Evolutionary conservation across 2,888 invertebrate genomes (phyloP).

Genomic region (Phengaris arion): DNA sequence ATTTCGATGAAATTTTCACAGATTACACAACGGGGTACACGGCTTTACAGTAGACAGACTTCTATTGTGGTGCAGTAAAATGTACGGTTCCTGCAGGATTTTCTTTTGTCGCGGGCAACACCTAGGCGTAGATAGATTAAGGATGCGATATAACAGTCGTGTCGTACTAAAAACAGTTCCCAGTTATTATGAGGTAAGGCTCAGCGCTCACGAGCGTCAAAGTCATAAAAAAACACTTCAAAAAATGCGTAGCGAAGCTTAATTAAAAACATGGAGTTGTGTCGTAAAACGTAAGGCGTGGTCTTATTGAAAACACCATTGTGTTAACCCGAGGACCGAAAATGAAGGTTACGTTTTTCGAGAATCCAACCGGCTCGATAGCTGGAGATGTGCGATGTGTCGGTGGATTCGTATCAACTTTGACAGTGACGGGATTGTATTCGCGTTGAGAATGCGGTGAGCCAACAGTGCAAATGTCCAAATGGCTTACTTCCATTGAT

Average conservation of each 20-base stretch:
- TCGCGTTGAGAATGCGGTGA: too few relatives aligned
- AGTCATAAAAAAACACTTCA: constrained; percentile 44
- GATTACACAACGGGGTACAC: too few relatives aligned
- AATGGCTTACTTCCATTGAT: too few relatives aligned
- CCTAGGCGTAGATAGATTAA: neutral
- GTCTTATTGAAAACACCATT: constrained; percentile 18
- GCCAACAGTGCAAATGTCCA: too few relatives aligned
- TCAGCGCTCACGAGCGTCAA: constrained; percentile 35
- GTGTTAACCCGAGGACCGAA: neutral
- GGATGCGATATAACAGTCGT: neutral
- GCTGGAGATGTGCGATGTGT: neutral
- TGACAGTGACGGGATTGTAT: too few relatives aligned
- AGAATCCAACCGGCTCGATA: neutral
- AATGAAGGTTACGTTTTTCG: neutral
- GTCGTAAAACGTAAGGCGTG: constrained; percentile 52
- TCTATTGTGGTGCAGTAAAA: neutral
- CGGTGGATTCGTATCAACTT: neutral
- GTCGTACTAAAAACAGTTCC: constrained; percentile 18
- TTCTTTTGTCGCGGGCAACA: neutral
- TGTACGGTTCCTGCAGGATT: neutral
- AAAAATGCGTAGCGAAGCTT: constrained; percentile 61
- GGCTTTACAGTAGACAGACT: too few relatives aligned
- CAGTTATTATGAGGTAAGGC: constrained; percentile 19
- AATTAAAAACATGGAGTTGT: constrained; percentile 64
- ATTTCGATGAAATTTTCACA: too few relatives aligned